Evolutionary conservation across 2,797 vertebrate species (phyloP), one percentile per base, ranked within the genome.

Genomic region (Limnodromus scolopaceus): DNA sequence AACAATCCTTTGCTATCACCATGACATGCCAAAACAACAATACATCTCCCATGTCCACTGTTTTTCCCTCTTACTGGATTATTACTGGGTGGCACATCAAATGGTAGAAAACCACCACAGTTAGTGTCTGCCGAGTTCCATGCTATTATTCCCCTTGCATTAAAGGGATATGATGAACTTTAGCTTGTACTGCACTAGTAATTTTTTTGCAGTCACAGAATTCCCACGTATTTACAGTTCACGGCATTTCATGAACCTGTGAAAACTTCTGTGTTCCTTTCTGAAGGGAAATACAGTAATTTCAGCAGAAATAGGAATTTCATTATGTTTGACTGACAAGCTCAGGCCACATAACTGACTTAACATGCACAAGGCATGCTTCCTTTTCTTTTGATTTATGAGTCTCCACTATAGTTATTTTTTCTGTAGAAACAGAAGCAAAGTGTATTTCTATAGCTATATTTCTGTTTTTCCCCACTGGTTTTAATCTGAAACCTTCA

Each of bases 291-390:
- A 92, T 68, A 74, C 34, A 45, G 12, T 64, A 25, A 90, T 78
- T 94, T 68, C 83, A 84, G 72, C 58, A 90, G 38, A 93, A 95
- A 78, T 20, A 74, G 14, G 36, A 64, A 88, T 94, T 92, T 92
- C 65, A 74, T 81, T 94, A 68, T 4, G 23, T 60, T 45, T 90
- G 72, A 92, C 48, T 64, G 88, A 90, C 85, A 93, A 88, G 72
- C 84, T 78, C 61, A 78, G 72, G 80, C 85, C 92, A 75, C 61
- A 16, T 17, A 87, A 58, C 76, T 92, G 79, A 94, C 76, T 92
- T 66, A 48, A 84, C 39, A 71, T 12, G 80, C 39, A 57, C 41
- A 86, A 71, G n/a, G 25, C 27, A 11, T 25, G 61, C 43, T 83
- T 66, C 69, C 66, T 88, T 78, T 71, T 12, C 76, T 64, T 74